Base-by-base conservation (phyloP, 2,797 vertebrate genomes). In the Corythornis leucogaster region DNA sequence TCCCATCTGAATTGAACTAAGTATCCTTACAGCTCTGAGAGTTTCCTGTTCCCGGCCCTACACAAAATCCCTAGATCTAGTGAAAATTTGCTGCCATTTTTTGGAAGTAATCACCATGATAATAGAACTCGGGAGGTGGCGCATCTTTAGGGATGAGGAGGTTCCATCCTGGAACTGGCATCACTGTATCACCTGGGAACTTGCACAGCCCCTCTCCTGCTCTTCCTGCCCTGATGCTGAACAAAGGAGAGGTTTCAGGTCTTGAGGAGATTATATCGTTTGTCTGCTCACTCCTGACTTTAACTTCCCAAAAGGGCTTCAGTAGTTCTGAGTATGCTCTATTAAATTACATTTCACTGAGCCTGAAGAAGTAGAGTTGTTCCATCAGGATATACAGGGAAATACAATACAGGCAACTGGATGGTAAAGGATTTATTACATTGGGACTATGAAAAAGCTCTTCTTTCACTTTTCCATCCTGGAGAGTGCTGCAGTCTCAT, bases 321-420 rank as follows among this genome's bases (percentile, higher is more conserved):
- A 24, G 46, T 35, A 33, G 46, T 73, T 76, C 25, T 40, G 53
- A 85, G 24, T 46, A 68, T 14, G 13, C 2, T 26, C 33, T 25
- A 45, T 80, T 82, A 89, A 85, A 84, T 75, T 90, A 11, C 53
- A 46, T 86, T 54, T 93, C 71, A 64, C 45, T 77, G 38, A 80
- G 45, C 40, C 55, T 89, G 59, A 26, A 86, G 74, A 95, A 86
- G n/a, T 5, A 46, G 31, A 71, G 12, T 63, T 57, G 42, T 73
- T 94, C 19, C 67, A 89, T 87, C 58, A 90, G 84, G 55, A 76
- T 87, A 48, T 21, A 31, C 30, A 79, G 74, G 78, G 75, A 87
- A 66, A 83, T 76, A 46, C 26, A 77, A n/a, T n/a, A 59, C 12
- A 46, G 67, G 25, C 4, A 80, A n/a, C 57, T 43, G 33, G 31